These are phyloP conservation scores for Molorchus minor DNA, from an alignment of 2,888 invertebrate species.

Conservation along the genomic window DNA sequence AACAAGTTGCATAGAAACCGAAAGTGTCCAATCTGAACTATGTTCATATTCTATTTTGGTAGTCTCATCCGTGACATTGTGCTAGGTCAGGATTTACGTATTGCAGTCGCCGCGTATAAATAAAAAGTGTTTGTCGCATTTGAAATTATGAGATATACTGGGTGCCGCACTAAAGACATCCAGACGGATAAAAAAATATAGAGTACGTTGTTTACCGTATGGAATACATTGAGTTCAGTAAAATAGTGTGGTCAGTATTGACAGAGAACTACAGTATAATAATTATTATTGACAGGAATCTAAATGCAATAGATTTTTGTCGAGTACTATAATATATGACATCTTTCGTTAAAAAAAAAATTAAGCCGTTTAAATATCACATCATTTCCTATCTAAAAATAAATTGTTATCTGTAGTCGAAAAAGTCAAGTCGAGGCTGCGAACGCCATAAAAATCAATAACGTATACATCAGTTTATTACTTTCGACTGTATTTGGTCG, in stretches of 20 bases:
- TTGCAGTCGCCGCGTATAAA: slow-evolving; percentile 42
- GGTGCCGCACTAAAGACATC: too few relatives aligned
- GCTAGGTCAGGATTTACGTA: slow-evolving; percentile 62
- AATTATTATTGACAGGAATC: too few relatives aligned
- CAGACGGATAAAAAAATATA: too few relatives aligned
- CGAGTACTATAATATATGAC: too few relatives aligned
- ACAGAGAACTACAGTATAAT: too few relatives aligned
- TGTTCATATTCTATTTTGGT: slow-evolving; percentile 46
- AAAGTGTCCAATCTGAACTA: slow-evolving; percentile 43
- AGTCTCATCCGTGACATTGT: slow-evolving; percentile 57
- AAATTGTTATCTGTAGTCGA: slow-evolving; percentile 12
- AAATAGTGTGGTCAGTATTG: too few relatives aligned
- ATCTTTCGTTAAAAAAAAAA: too few relatives aligned
- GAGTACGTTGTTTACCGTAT: too few relatives aligned
- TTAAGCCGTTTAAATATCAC: too few relatives aligned
- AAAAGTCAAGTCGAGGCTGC: slow-evolving; percentile 1
- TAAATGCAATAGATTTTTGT: too few relatives aligned
- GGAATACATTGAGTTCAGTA: too few relatives aligned
- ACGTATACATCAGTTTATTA: slow-evolving; percentile 7
- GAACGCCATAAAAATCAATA: slow-evolving; percentile 12
- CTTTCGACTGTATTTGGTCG: slow-evolving; percentile 7
- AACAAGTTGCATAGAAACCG: slow-evolving; percentile 45
- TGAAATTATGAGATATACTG: too few relatives aligned
- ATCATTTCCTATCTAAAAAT: slow-evolving; percentile 13
- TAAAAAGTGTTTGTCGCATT: slow-evolving; percentile 33